Conservation (phyloP, 2,888 invertebrate species). For the Acrobeloides nanus region DNA sequence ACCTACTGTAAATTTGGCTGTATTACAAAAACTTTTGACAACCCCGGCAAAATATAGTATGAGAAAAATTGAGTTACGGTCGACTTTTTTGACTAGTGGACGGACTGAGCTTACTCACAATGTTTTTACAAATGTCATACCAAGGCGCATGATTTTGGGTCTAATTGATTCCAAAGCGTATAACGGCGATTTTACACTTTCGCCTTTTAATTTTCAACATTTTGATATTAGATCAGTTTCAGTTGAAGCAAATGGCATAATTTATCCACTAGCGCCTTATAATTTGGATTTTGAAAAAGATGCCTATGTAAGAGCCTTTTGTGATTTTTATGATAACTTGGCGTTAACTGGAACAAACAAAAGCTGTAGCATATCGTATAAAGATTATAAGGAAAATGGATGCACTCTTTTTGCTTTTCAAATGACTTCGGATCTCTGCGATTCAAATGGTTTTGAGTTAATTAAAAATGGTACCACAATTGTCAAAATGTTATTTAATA, state of each 20-base stretch:
- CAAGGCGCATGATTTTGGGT: slow-evolving; percentile 14
- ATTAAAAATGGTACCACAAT: background rate
- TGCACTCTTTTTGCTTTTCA: background rate
- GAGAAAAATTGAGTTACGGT: slow-evolving; percentile 16
- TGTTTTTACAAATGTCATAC: slow-evolving; percentile 16
- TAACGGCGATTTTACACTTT: slow-evolving; percentile 6
- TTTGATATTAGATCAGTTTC: slow-evolving; percentile 11
- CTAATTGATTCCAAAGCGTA: slow-evolving; percentile 10
- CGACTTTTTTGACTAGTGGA: slow-evolving; percentile 8
- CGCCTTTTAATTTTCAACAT: slow-evolving; percentile 20
- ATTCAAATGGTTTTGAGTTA: slow-evolving; percentile 1
- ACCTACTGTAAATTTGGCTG: slow-evolving; percentile 9
- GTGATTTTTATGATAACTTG: background rate
- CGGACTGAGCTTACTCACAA: slow-evolving; percentile 10
- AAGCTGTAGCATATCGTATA: background rate
- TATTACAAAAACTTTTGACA: slow-evolving; percentile 6
- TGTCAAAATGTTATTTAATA: background rate
- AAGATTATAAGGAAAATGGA: background rate
- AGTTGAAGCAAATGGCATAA: slow-evolving; percentile 6
- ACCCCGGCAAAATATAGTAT: slow-evolving; percentile 6
- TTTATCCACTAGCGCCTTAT: background rate
- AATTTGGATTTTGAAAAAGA: background rate
- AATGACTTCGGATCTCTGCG: background rate
- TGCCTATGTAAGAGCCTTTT: background rate
- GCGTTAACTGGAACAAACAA: background rate